These are phyloP conservation scores for Xenentodon cancila DNA, from an alignment of 2,797 vertebrate species.

Conservation along the genomic window DNA sequence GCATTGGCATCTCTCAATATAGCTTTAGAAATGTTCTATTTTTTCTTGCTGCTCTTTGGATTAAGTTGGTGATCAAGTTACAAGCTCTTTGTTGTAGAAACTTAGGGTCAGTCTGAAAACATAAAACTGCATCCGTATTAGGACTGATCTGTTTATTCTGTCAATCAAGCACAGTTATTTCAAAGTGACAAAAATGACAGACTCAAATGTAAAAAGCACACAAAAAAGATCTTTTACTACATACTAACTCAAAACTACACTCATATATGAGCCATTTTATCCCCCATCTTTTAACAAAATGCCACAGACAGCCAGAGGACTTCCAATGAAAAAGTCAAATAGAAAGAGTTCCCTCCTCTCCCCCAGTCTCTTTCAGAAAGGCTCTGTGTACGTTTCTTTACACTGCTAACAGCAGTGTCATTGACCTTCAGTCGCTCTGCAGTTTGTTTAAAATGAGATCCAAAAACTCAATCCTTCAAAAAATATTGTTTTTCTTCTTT, in stretches of 20 bases:
- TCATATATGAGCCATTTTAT: slow-evolving; percentile 2
- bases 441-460: slow-evolving; percentile 27
- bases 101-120: too few relatives aligned
- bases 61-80: too few relatives aligned
- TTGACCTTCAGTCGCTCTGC: slow-evolving; percentile 40
- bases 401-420: slow-evolving; percentile 29
- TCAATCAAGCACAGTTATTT: too few relatives aligned
- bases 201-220: too few relatives aligned
- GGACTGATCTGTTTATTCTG: too few relatives aligned
- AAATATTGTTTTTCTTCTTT: slow-evolving; percentile 27
- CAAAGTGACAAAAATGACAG: too few relatives aligned
- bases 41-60: too few relatives aligned
- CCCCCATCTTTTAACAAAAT: slow-evolving; percentile 8
- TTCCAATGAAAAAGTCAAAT: slow-evolving; percentile 18
- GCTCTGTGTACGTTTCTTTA: slow-evolving; percentile 24
- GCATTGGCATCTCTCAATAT: too few relatives aligned
- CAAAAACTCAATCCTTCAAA: slow-evolving; percentile 17
- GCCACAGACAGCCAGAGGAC: slow-evolving; percentile 19
- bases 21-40: too few relatives aligned
- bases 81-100: too few relatives aligned
- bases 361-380: neutral
- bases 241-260: slow-evolving; percentile 1
- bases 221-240: neutral
- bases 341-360: slow-evolving; percentile 15
- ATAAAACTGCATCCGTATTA: too few relatives aligned